These are phyloP conservation scores for Aselliscus stoliczkanus DNA, from an alignment of 2,797 vertebrate species.

Conservation along the genomic window DNA sequence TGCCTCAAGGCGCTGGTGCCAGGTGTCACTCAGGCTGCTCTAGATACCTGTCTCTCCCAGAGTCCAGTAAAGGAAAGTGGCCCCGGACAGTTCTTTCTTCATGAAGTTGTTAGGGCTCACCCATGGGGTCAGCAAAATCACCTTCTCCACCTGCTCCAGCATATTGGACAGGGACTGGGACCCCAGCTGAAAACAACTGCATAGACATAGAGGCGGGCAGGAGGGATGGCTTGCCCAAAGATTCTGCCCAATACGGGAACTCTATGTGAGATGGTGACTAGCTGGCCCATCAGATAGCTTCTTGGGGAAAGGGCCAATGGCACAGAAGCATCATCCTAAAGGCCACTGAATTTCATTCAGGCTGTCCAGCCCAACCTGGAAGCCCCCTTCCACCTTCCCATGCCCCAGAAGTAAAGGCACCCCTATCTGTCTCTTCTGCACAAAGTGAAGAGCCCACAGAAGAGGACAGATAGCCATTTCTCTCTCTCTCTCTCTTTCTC, in stretches of 20 bases:
- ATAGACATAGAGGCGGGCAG: background rate
- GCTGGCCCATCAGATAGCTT: background rate
- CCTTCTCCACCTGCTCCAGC: background rate
- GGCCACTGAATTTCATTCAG: background rate
- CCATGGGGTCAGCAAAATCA: background rate
- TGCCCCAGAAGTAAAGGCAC: background rate
- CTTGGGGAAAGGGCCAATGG: background rate
- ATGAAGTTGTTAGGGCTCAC: background rate
- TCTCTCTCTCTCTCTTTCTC: background rate
- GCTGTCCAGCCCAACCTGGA: background rate
- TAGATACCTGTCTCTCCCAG: background rate
- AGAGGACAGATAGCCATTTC: fast-evolving
- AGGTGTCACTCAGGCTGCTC: background rate
- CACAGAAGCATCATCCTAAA: background rate
- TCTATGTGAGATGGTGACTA: background rate
- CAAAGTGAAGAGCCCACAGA: background rate
- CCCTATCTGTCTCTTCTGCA: background rate
- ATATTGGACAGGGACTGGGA: no score
- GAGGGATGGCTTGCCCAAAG: background rate
- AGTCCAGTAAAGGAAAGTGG: background rate
- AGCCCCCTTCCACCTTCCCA: background rate
- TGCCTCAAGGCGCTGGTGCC: background rate
- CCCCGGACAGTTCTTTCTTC: background rate
- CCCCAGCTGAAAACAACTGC: background rate
- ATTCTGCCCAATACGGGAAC: fast-evolving